These are phyloP conservation scores for Dinomys branickii DNA, from an alignment of 2,113 vertebrate genomes.

Conservation along the genomic window DNA sequence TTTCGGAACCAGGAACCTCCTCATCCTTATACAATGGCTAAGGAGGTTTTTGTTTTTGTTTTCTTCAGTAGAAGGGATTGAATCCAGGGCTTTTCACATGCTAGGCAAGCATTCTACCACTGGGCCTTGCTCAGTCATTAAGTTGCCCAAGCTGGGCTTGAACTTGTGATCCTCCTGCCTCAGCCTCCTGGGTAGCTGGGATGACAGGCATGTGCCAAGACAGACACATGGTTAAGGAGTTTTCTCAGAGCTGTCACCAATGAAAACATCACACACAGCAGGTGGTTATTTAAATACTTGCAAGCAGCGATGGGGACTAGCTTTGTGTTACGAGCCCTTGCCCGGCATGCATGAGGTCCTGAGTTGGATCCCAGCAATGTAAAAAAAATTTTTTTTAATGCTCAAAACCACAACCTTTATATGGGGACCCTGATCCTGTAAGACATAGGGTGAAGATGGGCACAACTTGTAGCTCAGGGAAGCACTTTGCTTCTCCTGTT, in stretches of 20 bases:
- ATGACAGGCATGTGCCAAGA: background rate
- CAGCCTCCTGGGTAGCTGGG: background rate
- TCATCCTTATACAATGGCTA: background rate
- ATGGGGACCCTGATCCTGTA: background rate
- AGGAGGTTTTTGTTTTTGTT: background rate
- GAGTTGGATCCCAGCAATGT: background rate
- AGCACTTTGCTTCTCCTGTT: background rate
- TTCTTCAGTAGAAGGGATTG: background rate
- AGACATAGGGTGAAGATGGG: background rate
- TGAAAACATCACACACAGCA: background rate
- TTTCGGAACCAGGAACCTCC: background rate
- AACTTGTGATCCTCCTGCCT: background rate
- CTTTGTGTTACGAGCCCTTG: background rate
- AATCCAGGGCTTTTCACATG: background rate
- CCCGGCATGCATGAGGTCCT: background rate
- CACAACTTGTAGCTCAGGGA: background rate
- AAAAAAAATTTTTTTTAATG: background rate
- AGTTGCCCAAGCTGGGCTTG: background rate
- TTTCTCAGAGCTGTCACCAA: background rate
- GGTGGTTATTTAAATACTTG: constrained; percentile 9
- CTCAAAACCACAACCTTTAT: background rate
- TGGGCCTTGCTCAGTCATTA: background rate
- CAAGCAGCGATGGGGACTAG: background rate
- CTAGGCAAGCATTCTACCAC: background rate
- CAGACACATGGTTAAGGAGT: background rate